Conservation (phyloP, 2,797 vertebrate species). For the Falco biarmicus region DNA sequence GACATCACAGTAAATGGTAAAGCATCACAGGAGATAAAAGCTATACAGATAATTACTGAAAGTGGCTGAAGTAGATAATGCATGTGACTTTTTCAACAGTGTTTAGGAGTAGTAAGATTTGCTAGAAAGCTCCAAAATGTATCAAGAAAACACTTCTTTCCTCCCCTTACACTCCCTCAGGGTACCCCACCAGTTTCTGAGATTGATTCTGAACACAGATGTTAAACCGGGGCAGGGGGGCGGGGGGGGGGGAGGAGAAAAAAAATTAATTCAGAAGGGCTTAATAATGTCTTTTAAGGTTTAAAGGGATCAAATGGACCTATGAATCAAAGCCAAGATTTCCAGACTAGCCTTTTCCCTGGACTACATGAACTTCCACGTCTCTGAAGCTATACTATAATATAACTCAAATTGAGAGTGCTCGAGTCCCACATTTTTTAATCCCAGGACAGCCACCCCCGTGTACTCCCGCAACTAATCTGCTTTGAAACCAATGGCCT, state of each 20-base stretch:
- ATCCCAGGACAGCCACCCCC: neutral
- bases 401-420: neutral
- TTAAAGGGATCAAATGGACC: neutral
- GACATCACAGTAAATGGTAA: neutral
- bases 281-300: neutral
- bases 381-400: neutral
- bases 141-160: neutral
- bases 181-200: neutral
- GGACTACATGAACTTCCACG: neutral
- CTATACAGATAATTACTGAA: neutral
- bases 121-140: neutral
- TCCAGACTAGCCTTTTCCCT: neutral
- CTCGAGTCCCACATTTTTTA: neutral
- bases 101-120: neutral
- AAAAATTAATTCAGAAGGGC: neutral
- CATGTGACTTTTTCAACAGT: neutral
- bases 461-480: neutral
- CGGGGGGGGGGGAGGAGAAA: neutral
- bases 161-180: neutral
- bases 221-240: neutral
- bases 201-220: neutral
- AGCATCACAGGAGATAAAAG: neutral
- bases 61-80: neutral
- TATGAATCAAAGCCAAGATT: neutral
- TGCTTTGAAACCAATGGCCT: neutral